Evolutionary conservation across 2,797 vertebrate genomes (phyloP), one percentile per base, ranked within the genome.

Genomic region (Poeciliopsis turneri): DNA sequence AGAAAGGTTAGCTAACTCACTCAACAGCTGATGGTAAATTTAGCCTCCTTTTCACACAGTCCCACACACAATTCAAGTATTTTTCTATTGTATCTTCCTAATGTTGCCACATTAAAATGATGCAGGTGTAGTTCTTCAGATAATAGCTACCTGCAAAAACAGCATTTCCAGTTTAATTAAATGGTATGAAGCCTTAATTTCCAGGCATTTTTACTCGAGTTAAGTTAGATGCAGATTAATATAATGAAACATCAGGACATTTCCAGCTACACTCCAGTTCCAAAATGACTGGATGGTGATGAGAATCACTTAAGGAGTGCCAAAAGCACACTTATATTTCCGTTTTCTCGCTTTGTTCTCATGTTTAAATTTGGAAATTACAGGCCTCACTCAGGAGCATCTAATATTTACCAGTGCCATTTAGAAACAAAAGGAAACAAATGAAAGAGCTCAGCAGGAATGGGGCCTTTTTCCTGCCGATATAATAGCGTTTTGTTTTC

Each of bases 11-110:
- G 89, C 88, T 76, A 82, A 84, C 85, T 92, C 86, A 84, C 86
- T 87, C 91, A 86, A 78, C 83, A 85, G 83, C 86, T 85, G 91
- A 82, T 85, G 86, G 88, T 92, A 94, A 91, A 91, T 94, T 90
- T 90, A 93, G 90, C 83, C 80, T 89, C 85, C 87, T 80, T 90
- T 87, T 88, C 87, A 90, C 84, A 83, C 83, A 83, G 87, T 82
- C 90, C 88, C 89, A 92, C 90, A 92, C 89, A 89, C 72, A 1
- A 69, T 81, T 83, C 72, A 73, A 88, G 81, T 76, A 78, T 72
- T 74, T 86, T 68, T 87, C 76, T 78, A 7, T 87, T 83, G 85
- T 77, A 89, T 84, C 82, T 45, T 74, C 33, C 78, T 71, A 78
- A 47, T 72, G 76, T 68, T 81, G 18, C 80, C 8, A 66, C 61